Evolutionary conservation across 2,888 invertebrate genomes (phyloP).

Genomic region (Aporophyla lueneburgensis): DNA sequence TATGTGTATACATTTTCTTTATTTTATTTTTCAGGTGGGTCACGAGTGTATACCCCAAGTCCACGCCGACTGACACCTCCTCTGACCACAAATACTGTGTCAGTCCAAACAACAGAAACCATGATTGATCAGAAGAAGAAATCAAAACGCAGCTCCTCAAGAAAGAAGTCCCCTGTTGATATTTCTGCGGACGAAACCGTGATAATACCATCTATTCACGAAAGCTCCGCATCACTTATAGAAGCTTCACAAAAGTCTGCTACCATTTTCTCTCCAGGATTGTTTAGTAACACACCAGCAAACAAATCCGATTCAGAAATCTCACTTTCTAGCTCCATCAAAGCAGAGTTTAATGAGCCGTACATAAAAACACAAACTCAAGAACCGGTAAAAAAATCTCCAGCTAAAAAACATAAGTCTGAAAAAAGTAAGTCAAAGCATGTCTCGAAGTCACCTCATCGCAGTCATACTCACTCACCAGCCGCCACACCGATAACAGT

Average conservation of each 20-base stretch:
- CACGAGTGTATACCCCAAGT: neutral
- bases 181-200: constrained; percentile 20
- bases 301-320: constrained; percentile 14
- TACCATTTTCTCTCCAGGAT: neutral
- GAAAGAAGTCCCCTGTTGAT: neutral
- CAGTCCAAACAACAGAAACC: constrained; percentile 6
- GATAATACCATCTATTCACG: constrained; percentile 3
- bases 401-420: constrained; percentile 11
- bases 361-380: neutral
- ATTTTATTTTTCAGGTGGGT: constrained; percentile 19
- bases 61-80: neutral
- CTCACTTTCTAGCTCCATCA: constrained; percentile 33
- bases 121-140: constrained; percentile 5
- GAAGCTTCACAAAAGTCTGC: neutral
- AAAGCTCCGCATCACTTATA: neutral
- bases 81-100: neutral
- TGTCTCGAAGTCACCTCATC: neutral
- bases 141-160: neutral
- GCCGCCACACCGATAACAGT: neutral
- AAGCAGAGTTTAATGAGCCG: constrained; percentile 25
- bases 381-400: neutral
- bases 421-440: constrained; percentile 4
- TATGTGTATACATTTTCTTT: too few species aligned
- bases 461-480: neutral
- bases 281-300: neutral